Percentiles rank a stretch among this genome's conserved stretches.
Conservation (phyloP, 2,797 vertebrate genomes). For the Pygocentrus nattereri region DNA sequence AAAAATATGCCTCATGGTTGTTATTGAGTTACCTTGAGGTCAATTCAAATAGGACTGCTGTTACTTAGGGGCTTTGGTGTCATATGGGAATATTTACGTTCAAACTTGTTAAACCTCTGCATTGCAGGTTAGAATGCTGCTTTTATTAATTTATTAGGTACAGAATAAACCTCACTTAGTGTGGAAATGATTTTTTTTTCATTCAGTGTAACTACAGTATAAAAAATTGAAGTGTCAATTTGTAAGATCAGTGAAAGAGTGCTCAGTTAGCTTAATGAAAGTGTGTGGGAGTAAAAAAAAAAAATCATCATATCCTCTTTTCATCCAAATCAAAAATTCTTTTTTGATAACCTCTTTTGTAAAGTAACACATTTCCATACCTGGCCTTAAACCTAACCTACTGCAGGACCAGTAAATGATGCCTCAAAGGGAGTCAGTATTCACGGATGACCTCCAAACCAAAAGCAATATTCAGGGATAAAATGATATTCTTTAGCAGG, state of each 20-base stretch:
- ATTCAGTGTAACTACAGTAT: background rate
- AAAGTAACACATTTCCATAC: too few relatives aligned
- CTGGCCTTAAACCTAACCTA: too few relatives aligned
- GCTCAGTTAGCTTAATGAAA: too few relatives aligned
- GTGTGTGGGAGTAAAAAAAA: too few relatives aligned
- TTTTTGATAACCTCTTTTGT: background rate
- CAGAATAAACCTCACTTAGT: background rate
- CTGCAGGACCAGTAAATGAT: background rate
- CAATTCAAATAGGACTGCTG: background rate
- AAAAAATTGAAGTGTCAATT: too few relatives aligned
- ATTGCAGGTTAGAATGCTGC: background rate
- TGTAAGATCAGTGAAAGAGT: too few relatives aligned
- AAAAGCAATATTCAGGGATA: background rate
- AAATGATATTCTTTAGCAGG: background rate
- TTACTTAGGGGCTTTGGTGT: background rate
- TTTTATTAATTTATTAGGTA: too few relatives aligned
- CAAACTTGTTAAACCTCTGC: too few relatives aligned
- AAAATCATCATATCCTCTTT: too few relatives aligned
- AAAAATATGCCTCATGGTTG: too few relatives aligned
- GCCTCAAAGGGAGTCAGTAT: background rate
- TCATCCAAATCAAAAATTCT: too few relatives aligned
- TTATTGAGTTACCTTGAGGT: too few relatives aligned
- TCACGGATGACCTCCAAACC: background rate
- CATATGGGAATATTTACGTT: background rate
- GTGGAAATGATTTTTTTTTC: constrained; percentile 30